A percentile compares a stretch with the other conserved stretches of the same genome.
phyloP scores from a whole-genome alignment of 2,888 invertebrate genomes.

The Stenodera caucasica region DNA sequence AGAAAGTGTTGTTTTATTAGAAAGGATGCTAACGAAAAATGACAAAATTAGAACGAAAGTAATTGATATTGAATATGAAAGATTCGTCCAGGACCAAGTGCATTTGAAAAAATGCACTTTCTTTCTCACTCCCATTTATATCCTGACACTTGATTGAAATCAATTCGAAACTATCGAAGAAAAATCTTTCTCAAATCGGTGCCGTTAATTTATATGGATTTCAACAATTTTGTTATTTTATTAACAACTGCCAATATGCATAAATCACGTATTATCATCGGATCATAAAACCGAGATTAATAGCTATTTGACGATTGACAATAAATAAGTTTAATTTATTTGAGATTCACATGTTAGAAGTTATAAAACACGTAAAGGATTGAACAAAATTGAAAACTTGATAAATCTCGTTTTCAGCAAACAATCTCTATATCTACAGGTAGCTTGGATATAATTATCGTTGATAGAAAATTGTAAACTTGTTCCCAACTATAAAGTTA shows the following conservation, averaged over 20 bases:
- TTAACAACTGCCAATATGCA: conserved; percentile 13
- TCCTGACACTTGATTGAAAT: too few species aligned
- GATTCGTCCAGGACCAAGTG: too few species aligned
- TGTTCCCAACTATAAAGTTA: conserved; percentile 35
- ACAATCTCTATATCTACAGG: too few species aligned
- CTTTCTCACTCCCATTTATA: too few species aligned
- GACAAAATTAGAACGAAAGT: too few species aligned
- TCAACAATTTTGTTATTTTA: conserved; percentile 20
- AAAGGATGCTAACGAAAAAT: too few species aligned
- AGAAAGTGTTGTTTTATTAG: conserved; percentile 3
- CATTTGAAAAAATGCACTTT: too few species aligned
- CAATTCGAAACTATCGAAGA: not conserved
- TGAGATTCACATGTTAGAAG: not conserved
- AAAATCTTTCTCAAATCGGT: too few species aligned
- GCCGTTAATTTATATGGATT: conserved; percentile 18
- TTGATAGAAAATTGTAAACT: conserved; percentile 28
- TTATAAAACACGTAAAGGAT: not conserved
- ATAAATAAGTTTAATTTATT: conserved; percentile 21
- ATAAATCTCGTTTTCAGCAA: too few species aligned
- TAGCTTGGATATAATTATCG: not conserved
- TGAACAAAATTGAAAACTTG: not conserved
- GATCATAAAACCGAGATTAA: conserved; percentile 17
- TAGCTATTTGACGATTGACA: conserved; percentile 18
- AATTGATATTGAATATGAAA: too few species aligned
- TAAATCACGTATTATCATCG: conserved; percentile 21